Evolutionary conservation across 2,888 invertebrate species (phyloP).

Genomic region (Tipula lateralis): DNA sequence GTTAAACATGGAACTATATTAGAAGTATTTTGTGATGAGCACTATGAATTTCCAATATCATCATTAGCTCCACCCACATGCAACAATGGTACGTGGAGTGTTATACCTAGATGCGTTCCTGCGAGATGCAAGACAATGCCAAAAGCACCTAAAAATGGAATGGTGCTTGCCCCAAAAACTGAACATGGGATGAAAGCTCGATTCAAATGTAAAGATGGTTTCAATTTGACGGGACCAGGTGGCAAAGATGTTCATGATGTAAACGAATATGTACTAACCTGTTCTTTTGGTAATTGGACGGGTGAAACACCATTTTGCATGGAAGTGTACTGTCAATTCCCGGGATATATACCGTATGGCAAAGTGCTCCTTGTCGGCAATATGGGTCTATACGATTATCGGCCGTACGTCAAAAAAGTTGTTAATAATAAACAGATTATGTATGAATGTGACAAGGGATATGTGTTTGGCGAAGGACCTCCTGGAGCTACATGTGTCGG

Average conservation of each 20-base stretch:
- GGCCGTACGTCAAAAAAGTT: conserved; percentile 87
- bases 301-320: conserved; percentile 82
- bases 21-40: conserved; percentile 74
- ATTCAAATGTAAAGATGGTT: conserved; percentile 92
- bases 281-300: conserved; percentile 93
- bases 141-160: conserved; percentile 80
- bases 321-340: conserved; percentile 89
- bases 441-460: conserved; percentile 93
- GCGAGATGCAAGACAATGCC: conserved; percentile 69
- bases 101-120: conserved; percentile 78
- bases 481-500: conserved; percentile 93
- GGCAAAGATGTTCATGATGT: conserved; percentile 50
- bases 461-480: conserved; percentile 78
- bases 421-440: conserved; percentile 90
- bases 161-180: conserved; percentile 96
- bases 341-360: conserved; percentile 83
- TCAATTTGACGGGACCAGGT: conserved; percentile 65
- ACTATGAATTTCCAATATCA: conserved; percentile 76
- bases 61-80: conserved; percentile 75
- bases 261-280: conserved; percentile 68
- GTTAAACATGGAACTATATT: conserved; percentile 63
- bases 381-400: conserved; percentile 93
- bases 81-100: conserved; percentile 93
- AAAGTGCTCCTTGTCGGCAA: conserved; percentile 89
- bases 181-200: conserved; percentile 93